Evolutionary conservation across 2,113 vertebrate species (phyloP).

Genomic region (Zapornia atra): DNA sequence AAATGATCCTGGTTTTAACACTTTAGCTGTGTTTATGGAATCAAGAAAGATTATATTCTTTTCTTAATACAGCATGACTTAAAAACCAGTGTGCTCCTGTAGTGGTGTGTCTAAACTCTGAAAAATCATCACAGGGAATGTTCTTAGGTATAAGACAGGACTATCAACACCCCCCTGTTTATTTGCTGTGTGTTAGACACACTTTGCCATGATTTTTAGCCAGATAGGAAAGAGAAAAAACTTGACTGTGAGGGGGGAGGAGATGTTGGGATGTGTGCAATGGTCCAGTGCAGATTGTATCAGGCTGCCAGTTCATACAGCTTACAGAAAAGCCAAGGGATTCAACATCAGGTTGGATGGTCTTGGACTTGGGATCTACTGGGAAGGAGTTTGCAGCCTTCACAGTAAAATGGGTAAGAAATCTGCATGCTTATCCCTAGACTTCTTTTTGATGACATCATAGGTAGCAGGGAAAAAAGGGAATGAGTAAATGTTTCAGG

Average conservation of each 20-base stretch:
- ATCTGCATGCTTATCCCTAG: not conserved
- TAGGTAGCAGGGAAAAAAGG: not conserved
- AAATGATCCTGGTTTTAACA: not conserved
- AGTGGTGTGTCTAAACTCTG: not conserved
- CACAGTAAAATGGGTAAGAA: not conserved
- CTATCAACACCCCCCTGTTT: no score
- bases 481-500: not conserved
- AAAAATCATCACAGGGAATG: not conserved
- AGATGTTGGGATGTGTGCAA: not conserved
- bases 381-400: not conserved
- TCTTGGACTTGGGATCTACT: not conserved
- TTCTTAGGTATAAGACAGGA: not conserved
- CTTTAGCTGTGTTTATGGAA: not conserved
- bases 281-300: not conserved
- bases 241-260: not conserved
- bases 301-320: not conserved
- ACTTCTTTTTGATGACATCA: not conserved
- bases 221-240: not conserved
- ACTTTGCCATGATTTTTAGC: not conserved
- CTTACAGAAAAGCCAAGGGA: not conserved
- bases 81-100: not conserved
- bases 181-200: not conserved
- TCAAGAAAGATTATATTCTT: not conserved
- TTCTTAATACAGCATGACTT: not conserved
- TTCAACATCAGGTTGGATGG: not conserved